These are phyloP conservation scores for Gobionotothen gibberifrons DNA, from an alignment of 2,797 vertebrate species.

Conservation along the genomic window DNA sequence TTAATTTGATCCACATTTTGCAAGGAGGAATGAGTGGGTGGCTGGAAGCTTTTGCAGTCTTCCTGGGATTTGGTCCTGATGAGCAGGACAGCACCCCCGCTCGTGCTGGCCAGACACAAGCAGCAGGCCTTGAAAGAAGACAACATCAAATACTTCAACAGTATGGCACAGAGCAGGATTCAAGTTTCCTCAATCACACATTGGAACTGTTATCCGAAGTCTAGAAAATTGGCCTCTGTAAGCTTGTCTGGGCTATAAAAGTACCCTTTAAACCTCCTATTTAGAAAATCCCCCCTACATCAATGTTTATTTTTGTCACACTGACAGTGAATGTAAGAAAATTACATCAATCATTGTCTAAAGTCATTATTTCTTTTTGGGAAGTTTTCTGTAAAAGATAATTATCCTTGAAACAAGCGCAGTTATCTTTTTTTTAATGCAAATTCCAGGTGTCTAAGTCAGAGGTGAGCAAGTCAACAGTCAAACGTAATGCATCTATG, in stretches of 20 bases:
- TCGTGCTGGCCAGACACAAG: constrained; percentile 55
- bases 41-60: constrained; percentile 55
- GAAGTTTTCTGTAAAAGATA: constrained; percentile 34
- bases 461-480: constrained; percentile 26
- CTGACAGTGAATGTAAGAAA: constrained; percentile 49
- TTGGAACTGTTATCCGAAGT: constrained; percentile 54
- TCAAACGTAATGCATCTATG: constrained; percentile 27
- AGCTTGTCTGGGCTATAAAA: constrained; percentile 51
- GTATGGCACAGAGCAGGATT: constrained; percentile 34
- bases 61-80: constrained; percentile 65
- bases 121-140: constrained; percentile 53
- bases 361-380: constrained; percentile 49
- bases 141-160: constrained; percentile 49
- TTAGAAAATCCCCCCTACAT: constrained; percentile 52
- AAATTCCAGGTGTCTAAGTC: constrained; percentile 40
- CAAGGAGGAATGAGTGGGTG: constrained; percentile 50
- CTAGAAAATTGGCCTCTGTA: constrained; percentile 49
- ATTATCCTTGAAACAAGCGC: constrained; percentile 34
- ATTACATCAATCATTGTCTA: constrained; percentile 52
- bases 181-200: constrained; percentile 58
- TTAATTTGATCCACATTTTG: constrained; percentile 83
- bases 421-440: constrained; percentile 41
- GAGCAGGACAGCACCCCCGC: constrained; percentile 58
- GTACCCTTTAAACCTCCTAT: constrained; percentile 50
- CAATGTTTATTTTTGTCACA: constrained; percentile 55